These are phyloP conservation scores for Brachypalpus laphriformis DNA, from an alignment of 2,888 invertebrate species.

Conservation along the genomic window DNA sequence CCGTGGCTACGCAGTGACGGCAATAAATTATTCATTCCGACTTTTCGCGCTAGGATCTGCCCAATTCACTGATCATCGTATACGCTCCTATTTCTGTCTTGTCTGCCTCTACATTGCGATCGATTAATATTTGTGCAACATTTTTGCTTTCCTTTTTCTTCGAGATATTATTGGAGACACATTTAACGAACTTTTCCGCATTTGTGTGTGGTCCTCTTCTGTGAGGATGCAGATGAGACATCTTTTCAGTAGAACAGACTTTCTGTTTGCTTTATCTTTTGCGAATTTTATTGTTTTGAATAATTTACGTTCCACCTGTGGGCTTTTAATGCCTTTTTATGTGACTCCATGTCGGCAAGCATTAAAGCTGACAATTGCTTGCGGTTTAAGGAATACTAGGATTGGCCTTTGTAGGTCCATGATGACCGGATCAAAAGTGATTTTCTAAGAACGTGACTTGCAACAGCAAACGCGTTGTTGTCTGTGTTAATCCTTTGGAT, in stretches of 20 bases:
- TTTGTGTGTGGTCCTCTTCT: constrained; percentile 47
- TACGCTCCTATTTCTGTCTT: constrained; percentile 32
- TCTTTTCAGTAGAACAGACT: not conserved
- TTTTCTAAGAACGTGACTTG: constrained; percentile 67
- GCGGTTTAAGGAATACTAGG: not conserved
- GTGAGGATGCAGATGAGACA: constrained; percentile 1
- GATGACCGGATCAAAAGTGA: constrained; percentile 35
- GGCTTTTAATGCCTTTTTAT: not conserved
- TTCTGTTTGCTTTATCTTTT: constrained; percentile 1
- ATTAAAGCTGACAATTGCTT: not conserved
- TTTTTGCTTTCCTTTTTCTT: constrained; percentile 6
- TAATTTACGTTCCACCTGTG: not conserved
- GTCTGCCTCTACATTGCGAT: constrained; percentile 35
- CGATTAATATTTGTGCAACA: constrained; percentile 53
- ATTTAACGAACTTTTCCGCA: constrained; percentile 38
- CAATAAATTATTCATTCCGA: constrained; percentile 45
- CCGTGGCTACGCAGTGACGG: constrained; percentile 16
- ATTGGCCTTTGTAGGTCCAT: constrained; percentile 4
- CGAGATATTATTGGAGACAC: constrained; percentile 49
- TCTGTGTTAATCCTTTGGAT: constrained; percentile 29
- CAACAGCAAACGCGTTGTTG: constrained; percentile 11
- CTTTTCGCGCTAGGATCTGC: constrained; percentile 52
- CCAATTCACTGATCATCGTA: constrained; percentile 50
- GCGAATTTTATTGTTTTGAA: constrained; percentile 8
- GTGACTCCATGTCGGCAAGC: not conserved